Base-by-base conservation (phyloP, 2,888 invertebrate species). In the Diadromus collaris region DNA sequence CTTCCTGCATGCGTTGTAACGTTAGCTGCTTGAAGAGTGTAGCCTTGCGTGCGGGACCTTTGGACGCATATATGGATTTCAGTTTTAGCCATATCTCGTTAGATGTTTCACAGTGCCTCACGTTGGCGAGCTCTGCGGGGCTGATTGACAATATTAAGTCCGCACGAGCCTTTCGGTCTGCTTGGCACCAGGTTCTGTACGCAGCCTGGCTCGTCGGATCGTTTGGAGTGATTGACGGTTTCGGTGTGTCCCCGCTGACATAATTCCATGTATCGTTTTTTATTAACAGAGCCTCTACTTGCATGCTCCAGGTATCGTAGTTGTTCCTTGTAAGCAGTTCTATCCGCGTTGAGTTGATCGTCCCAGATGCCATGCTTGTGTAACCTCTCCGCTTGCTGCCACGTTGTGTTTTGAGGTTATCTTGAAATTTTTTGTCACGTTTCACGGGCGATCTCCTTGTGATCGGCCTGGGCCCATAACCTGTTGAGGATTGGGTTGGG, bases 301-400 rank as follows among this genome's bases (percentile, higher is more conserved):
- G 46, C 46, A 46, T 46, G 16, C 46, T 46, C 46, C 19, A 46
- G 16, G 46, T 46, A 46, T 46, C 46, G 46, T 19, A 46, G 46
- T 46, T 46, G 46, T 46, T n/a, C n/a, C 5, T 46, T n/a, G 46
- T 46, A 0, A 46, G 46, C 16, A 46, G 46, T n/a, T 46, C 46
- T 3, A 19, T 46, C n/a, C 46, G 16, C 1, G 46, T 46, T 1
- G 19, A 16, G 6, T 46, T 46, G 1, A 46, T n/a, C 46, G 46
- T 46, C 2, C 19, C 46, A 4, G 46, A n/a, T 3, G 46, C 46
- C 46, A 46, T 46, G 46, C 46, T 46, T 32, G 32, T 32, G 1
- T 46, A 46, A 46, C 46, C 46, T 46, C n/a, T n/a, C 6, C 46
- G 46, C 5, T 0, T 1, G 46, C 6, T 6, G 19, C 4, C 46